Evolutionary conservation across 2,888 invertebrate species (phyloP), one percentile per base, ranked within the genome.

Genomic region (Oligia strigilis): DNA sequence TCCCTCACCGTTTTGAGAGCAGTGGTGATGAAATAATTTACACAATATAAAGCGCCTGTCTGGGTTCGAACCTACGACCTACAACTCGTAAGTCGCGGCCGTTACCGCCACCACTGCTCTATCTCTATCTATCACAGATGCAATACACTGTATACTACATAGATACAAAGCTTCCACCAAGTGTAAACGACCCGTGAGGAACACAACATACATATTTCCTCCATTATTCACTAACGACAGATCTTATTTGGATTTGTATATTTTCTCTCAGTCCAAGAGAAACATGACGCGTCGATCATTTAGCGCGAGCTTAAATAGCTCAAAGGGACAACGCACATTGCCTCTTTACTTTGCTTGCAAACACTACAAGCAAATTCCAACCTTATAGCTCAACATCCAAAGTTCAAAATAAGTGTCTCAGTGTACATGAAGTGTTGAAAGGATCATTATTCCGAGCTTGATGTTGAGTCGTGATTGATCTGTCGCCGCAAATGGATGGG

Each of bases 391-490:
- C 0, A 2, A 17, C 0, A 17, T 0, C 8, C 62, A 81, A 60
- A 43, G 89, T 83, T 81, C 66, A 75, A 72, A 78, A 17, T 89
- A 6, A n/a, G 9, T 58, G n/a, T 46, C 29, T 52, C 29, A 23
- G 80, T 86, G 72, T 76, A 83, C 72, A 78, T 78, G 74, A 80
- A 87, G 89, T 88, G 91, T 89, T 91, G 90, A 91, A 88, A 87
- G 89, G 87, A 87, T 89, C 92, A 91, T 91, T 92, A 91, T 91
- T 88, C 83, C 58, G 77, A 67, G 86, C 87, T 89, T 86, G 88
- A 89, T 88, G 88, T 78, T 84, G 88, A 87, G 84, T 75, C 84
- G 87, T 92, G 92, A 92, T 92, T 91, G 92, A 91, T 92, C 90
- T 89, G 89, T 90, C 88, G 85, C 85, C 90, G 87, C 89, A 90